These are phyloP conservation scores for Ctenopoma multispine DNA, from an alignment of 2,797 vertebrate genomes.

Conservation along the genomic window DNA sequence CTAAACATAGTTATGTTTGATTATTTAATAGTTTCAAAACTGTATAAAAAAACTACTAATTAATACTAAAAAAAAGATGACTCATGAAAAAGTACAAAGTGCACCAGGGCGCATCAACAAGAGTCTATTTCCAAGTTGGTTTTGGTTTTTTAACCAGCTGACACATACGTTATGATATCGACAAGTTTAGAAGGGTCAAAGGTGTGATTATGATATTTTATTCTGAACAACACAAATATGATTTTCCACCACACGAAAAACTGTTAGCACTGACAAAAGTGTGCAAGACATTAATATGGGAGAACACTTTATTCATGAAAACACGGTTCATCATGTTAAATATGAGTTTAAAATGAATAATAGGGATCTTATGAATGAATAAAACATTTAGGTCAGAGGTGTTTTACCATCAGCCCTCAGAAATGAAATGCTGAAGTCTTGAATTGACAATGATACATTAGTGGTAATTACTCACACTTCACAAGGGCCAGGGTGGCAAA, in stretches of 20 bases:
- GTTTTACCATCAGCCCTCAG: slow-evolving; percentile 86
- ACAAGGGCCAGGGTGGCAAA: slow-evolving; percentile 91
- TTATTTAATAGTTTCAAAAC: background rate
- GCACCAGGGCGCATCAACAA: background rate
- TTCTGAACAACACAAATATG: slow-evolving; percentile 37
- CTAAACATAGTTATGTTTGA: background rate
- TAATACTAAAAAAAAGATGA: background rate
- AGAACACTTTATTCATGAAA: slow-evolving; percentile 51
- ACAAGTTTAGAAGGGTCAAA: background rate
- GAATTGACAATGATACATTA: slow-evolving; percentile 99
- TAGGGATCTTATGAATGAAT: slow-evolving; percentile 90
- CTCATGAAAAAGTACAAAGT: too few species aligned
- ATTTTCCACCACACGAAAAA: slow-evolving; percentile 12
- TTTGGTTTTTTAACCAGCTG: background rate
- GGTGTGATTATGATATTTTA: slow-evolving; percentile 33
- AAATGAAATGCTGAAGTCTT: slow-evolving; percentile 84
- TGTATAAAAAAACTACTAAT: background rate
- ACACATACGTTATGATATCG: background rate
- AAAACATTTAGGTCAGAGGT: slow-evolving; percentile 91
- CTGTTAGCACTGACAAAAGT: slow-evolving; percentile 26
- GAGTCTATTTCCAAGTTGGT: background rate
- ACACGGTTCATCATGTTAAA: slow-evolving; percentile 87
- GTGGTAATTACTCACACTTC: slow-evolving; percentile 94
- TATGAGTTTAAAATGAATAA: slow-evolving; percentile 88
- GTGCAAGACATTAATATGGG: slow-evolving; percentile 52